Evolutionary conservation across 2,113 vertebrate genomes (phyloP), one percentile per base, ranked within the genome.

Genomic region (Calypte anna): DNA sequence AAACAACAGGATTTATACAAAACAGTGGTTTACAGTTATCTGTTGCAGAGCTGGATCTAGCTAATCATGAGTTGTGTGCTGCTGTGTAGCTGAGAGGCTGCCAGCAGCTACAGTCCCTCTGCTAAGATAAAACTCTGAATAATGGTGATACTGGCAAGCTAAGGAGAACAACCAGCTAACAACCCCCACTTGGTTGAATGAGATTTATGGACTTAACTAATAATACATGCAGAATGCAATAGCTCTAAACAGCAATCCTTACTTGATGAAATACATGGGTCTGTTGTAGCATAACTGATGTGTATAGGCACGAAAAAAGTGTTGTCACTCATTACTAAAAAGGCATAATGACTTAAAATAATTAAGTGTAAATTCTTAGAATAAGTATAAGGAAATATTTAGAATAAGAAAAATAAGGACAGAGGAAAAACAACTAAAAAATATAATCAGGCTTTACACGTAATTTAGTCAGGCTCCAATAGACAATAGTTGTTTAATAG

Each of bases 241-340:
- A 36, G 14, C 23, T 31, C 48, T 69, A 17, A 86, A 73, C n/a
- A 76, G 20, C 0, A 0, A 22, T 16, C 30, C 6, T 22, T 6
- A 7, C 0, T 0, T 6, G 8, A 11, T 13, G 7, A 64, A 79
- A 55, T 40, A 38, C 21, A 27, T 1, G 4, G 15, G 13, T 22
- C 54, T 62, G 38, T 22, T 53, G 64, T 18, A 13, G 40, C 76
- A 6, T 36, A 86, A 66, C 5, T 48, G 17, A 59, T 3, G 4
- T 3, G 30, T 6, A 2, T 3, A 36, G 2, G 3, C 22, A 74
- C 66, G 36, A 68, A 82, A 12, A 8, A 74, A 19, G 16, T 44
- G 38, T 69, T 40, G 23, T 33, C 22, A 20, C 9, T 19, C 27
- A 17, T 40, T 30, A 54, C 30, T 28, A 63, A 82, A 46, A 7